phyloP scores from a whole-genome alignment of 1,140 invertebrate genomes.

The Lethrus apterus region DNA sequence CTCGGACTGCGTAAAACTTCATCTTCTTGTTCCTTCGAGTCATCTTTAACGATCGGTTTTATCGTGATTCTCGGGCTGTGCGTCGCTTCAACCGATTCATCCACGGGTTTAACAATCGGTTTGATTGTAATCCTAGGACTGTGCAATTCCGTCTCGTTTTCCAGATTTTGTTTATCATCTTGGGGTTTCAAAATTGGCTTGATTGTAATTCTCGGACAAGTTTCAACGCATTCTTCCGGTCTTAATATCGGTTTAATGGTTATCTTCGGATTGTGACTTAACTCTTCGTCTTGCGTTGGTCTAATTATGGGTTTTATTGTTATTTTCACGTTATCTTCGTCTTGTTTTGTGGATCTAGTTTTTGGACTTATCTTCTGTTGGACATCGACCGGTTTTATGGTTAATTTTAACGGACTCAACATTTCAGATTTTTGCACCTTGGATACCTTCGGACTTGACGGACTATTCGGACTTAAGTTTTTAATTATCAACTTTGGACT shows the following conservation, averaged over 20 bases:
- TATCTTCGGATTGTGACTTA: constrained; percentile 35
- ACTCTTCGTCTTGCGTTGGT: constrained; percentile 26
- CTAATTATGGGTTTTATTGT: constrained; percentile 35
- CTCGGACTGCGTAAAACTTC: constrained; percentile 30
- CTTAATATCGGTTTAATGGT: constrained; percentile 32
- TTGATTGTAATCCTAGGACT: constrained; percentile 37
- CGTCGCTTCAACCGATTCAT: constrained; percentile 17
- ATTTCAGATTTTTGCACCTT: constrained; percentile 29
- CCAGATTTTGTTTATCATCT: constrained; percentile 8
- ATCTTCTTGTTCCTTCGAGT: constrained; percentile 23
- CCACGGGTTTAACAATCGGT: constrained; percentile 31
- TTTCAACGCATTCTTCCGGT: constrained; percentile 27
- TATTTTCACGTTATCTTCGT: constrained; percentile 33
- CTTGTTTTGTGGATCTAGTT: constrained; percentile 39
- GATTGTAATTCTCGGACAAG: constrained; percentile 34
- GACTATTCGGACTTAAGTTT: constrained; percentile 10
- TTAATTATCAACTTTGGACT: constrained; percentile 7
- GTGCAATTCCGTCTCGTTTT: constrained; percentile 16
- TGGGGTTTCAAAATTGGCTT: constrained; percentile 33
- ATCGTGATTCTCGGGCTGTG: constrained; percentile 26
- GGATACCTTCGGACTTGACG: constrained; percentile 1
- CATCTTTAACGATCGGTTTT: constrained; percentile 30
- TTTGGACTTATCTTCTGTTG: constrained; percentile 32
- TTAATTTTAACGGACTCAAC: constrained; percentile 32
- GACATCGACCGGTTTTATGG: constrained; percentile 34